Conservation (phyloP, 2,888 invertebrate genomes). For the Drosophila anceps region DNA sequence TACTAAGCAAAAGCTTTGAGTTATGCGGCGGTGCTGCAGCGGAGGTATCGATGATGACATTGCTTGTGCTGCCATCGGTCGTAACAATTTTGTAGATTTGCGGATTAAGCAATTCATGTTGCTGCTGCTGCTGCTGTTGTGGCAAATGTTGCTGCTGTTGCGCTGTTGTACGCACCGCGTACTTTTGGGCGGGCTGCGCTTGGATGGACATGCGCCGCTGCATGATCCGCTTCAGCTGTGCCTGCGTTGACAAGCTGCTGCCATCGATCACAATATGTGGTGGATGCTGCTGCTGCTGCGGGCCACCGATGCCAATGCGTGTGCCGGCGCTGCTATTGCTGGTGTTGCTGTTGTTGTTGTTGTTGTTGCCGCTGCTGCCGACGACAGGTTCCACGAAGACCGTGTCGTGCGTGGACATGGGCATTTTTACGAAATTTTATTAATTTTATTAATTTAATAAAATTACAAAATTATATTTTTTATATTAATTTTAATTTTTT, state of each 20-base stretch:
- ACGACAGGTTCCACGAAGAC: slow-evolving; percentile 73
- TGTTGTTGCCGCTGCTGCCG: slow-evolving; percentile 50
- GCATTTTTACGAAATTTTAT: slow-evolving; percentile 56
- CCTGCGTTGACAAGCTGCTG: slow-evolving; percentile 67
- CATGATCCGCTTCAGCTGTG: slow-evolving; percentile 72
- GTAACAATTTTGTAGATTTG: slow-evolving; percentile 85
- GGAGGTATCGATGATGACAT: slow-evolving; percentile 83
- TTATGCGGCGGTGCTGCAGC: slow-evolving; percentile 72
- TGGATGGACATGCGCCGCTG: slow-evolving; percentile 74
- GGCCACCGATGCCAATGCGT: slow-evolving; percentile 41
- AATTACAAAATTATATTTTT: slow-evolving; percentile 33
- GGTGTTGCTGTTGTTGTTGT: slow-evolving; percentile 23
- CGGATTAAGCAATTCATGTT: slow-evolving; percentile 83
- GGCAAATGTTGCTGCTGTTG: slow-evolving; percentile 60
- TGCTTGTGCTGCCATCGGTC: slow-evolving; percentile 84
- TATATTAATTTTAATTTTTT: neutral
- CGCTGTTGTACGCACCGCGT: slow-evolving; percentile 67
- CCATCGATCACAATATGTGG: slow-evolving; percentile 73
- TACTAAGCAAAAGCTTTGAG: slow-evolving; percentile 84
- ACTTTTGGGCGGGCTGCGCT: slow-evolving; percentile 57
- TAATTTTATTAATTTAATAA: too few relatives aligned
- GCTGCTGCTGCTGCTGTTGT: slow-evolving; percentile 66
- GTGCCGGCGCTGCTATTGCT: slow-evolving; percentile 32
- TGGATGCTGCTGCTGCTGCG: slow-evolving; percentile 32
- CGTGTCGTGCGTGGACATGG: slow-evolving; percentile 72